Evolutionary conservation across 2,113 vertebrate genomes (phyloP), one percentile per base, ranked within the genome.

Genomic region (Oxyruncus cristatus): DNA sequence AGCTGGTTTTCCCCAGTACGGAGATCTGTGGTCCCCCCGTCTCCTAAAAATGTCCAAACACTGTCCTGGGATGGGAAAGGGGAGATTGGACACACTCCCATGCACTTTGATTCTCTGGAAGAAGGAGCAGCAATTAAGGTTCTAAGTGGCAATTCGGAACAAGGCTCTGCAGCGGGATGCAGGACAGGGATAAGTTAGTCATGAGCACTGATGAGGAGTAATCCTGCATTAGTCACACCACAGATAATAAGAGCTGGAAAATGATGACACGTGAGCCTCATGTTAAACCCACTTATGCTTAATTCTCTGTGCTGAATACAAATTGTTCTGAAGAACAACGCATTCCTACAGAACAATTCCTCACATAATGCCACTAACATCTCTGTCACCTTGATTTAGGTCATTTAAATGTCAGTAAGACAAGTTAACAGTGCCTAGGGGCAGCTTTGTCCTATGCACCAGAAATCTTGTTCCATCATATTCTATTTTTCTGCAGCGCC

Each of bases 321-420:
- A 96, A 94, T 94, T 94, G 63, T 94, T 96, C 94, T 85, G 66
- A 93, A 85, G 93, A 96, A 94, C 94, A 97, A 88, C 22, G 39
- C 88, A 96, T 95, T 94, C 85, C 78, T 73, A 88, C 81, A 76
- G 87, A 95, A 70, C 77, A 88, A 59, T 93, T 93, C 81, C 88
- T 96, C 93, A 67, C 85, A 88, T 83, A 93, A 93, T 85, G 89
- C 58, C 82, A 66, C 85, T 93, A 97, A 93, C 71, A 90, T 93
- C 85, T 89, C 88, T 96, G 94, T 94, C 90, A 96, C 84, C 82
- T 95, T 88, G 78, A 96, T 96, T 94, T 95, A 97, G 90, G 92
- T 62, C 93, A 83, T 88, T 95, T 82, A 92, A 95, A 89, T 94
- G 77, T 96, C 95, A 97, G 58, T 62, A 79, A 92, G 92, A 88